Base-by-base conservation (phyloP, 2,888 invertebrate species). In the Plutella xylostella region DNA sequence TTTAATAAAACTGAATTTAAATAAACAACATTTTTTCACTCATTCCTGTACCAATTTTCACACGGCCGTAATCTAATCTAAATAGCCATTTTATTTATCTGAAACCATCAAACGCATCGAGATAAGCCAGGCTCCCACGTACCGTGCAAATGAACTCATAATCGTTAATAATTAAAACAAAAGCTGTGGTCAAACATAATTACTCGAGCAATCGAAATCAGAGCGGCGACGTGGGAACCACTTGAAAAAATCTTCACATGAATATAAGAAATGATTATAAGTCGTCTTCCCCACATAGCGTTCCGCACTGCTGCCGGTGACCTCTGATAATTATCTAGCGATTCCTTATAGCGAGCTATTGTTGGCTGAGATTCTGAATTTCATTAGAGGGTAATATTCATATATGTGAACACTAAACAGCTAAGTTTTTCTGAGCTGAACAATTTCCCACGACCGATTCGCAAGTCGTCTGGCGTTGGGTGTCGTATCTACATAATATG, bases 181-280 rank as follows among this genome's bases (percentile, higher is more conserved):
- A n/a, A n/a, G n/a, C n/a, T n/a, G 63, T 54, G 72, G 71, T 72
- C 73, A 71, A 69, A 69, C 67, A 68, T 78, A 43, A 78, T 45
- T 30, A 31, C 18, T 20, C 39, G 20, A 31, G 19, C 20, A 42
- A 43, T 43, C 42, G 21, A 78, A 77, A 77, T 78, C 75, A 71
- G 69, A 72, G 73, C 42, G 22, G 22, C n/a, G 30, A 18, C 69
- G 82, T 83, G 82, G 80, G 82, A 83, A 80, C 77, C 72, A 76
- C 78, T 79, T 79, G 67, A 69, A 75, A 78, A 76, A 64, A 55
- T 83, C 80, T 82, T 83, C 82, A 79, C 82, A 83, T 83, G 79
- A 72, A 73, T 71, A 68, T 70, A 75, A 72, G 71, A 67, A 67
- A 67, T 61, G 37, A 41, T 45, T 34, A 45, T 40, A 22, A 33